These are phyloP conservation scores for Pseudochirops cupreus DNA, from an alignment of 2,797 vertebrate species.

Conservation along the genomic window DNA sequence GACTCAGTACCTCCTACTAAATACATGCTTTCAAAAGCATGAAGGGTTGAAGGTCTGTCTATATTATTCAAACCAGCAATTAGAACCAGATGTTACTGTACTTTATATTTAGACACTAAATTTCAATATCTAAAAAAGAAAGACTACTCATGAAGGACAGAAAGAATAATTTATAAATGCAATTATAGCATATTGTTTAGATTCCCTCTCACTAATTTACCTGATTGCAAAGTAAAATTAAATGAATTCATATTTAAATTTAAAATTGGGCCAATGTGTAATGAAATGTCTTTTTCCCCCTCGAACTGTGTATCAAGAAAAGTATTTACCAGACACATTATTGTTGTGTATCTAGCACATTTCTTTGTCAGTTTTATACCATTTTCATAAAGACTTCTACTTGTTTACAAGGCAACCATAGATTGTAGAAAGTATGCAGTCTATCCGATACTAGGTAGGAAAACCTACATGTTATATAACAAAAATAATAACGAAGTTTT, in stretches of 20 bases:
- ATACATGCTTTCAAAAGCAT: constrained; percentile 84
- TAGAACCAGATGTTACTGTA: constrained; percentile 86
- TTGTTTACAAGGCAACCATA: constrained; percentile 42
- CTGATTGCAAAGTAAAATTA: constrained; percentile 89
- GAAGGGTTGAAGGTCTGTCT: constrained; percentile 84
- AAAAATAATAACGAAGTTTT: constrained; percentile 53
- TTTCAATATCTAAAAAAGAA: constrained; percentile 86
- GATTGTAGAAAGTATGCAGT: constrained; percentile 47
- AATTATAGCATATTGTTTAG: constrained; percentile 90
- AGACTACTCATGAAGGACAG: constrained; percentile 86
- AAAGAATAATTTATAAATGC: constrained; percentile 87
- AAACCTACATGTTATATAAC: constrained; percentile 39
- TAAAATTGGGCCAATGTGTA: constrained; percentile 85
- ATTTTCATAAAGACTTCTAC: constrained; percentile 56
- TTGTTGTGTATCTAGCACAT: constrained; percentile 49
- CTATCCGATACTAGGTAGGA: constrained; percentile 51
- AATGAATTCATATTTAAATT: constrained; percentile 88
- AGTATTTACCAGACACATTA: constrained; percentile 70
- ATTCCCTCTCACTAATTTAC: constrained; percentile 88
- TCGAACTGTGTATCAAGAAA: constrained; percentile 70
- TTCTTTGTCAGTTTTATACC: constrained; percentile 67
- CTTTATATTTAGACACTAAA: constrained; percentile 87
- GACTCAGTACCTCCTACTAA: constrained; percentile 84
- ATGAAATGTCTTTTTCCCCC: constrained; percentile 81
- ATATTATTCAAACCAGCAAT: constrained; percentile 87